These are phyloP conservation scores for Neostethus bicornis DNA, from an alignment of 2,797 vertebrate genomes.

Conservation along the genomic window DNA sequence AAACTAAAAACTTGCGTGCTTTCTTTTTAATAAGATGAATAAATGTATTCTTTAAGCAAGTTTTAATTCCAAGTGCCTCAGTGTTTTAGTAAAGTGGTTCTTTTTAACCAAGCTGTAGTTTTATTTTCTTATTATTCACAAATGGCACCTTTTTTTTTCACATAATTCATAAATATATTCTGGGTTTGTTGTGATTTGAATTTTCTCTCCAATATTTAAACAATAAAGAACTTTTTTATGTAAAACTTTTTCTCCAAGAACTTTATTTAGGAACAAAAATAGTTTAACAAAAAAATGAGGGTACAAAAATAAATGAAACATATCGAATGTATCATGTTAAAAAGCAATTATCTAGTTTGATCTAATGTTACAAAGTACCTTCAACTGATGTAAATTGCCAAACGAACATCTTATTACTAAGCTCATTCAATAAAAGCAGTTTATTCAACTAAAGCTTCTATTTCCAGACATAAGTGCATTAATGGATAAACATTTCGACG, in stretches of 20 bases:
- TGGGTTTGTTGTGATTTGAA: slow-evolving; percentile 22
- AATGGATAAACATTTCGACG: slow-evolving; percentile 37
- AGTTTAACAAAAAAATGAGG: slow-evolving; percentile 2
- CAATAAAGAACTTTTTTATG: slow-evolving; percentile 38
- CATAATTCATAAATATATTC: slow-evolving; percentile 6
- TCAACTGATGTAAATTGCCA: slow-evolving; percentile 8
- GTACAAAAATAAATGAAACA: slow-evolving; percentile 25
- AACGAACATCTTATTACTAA: slow-evolving; percentile 16
- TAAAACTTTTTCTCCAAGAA: slow-evolving; percentile 12
- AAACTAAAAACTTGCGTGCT: slow-evolving; percentile 8
- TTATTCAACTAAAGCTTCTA: slow-evolving; percentile 47
- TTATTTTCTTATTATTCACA: too few relatives aligned
- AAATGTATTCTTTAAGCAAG: background rate
- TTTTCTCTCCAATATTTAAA: slow-evolving; percentile 31
- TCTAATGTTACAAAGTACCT: slow-evolving; percentile 8
- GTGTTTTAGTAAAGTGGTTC: slow-evolving; percentile 11
- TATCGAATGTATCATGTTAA: background rate
- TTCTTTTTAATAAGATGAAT: slow-evolving; percentile 13
- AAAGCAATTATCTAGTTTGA: slow-evolving; percentile 8
- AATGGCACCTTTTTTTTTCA: slow-evolving; percentile 23
- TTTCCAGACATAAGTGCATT: slow-evolving; percentile 44
- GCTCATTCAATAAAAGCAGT: slow-evolving; percentile 29
- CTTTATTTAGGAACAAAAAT: slow-evolving; percentile 37
- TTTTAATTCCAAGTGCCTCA: slow-evolving; percentile 53
- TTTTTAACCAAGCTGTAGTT: background rate